Base-by-base conservation (phyloP, 2,113 vertebrate genomes). In the Ciconia boyciana region DNA sequence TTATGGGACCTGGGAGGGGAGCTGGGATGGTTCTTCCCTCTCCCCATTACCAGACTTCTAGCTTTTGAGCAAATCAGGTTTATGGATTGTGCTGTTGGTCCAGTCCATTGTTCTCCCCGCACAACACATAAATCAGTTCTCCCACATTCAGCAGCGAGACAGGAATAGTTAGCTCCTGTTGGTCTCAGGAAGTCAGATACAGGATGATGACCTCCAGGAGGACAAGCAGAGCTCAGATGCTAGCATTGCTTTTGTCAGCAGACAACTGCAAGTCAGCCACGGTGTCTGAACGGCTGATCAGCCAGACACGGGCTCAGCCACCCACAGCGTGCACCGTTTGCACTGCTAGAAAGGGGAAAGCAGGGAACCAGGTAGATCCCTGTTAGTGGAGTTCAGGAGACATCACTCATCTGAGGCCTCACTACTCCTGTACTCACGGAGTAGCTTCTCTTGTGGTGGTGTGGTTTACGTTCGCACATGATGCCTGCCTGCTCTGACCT, bases 221-320 rank as follows among this genome's bases (percentile, higher is more conserved):
- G 65, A 36, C 5, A 48, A 66, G 29, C 36, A 15, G 5, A 90
- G 55, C 19, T 43, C 2, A 0, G 21, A 21, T 43, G 22, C 13
- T 39, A 57, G 18, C 2, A 9, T 7, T 41, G 46, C 24, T 85
- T 70, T 88, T 26, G 36, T 29, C 32, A 66, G 29, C 52, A 78
- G 70, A n/a, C 39, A 75, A 19, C 39, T 58, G 54, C 54, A 70
- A 6, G 34, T n/a, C n/a, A 16, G 55, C 11, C 41, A 28, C 0
- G 0, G 15, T 8, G 11, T 60, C 82, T 0, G 0, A 34, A 4
- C 0, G 9, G 52, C n/a, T 5, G 13, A 36, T 6, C 1, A 1
- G 55, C 5, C 55, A 18, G 51, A 43, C 9, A 4, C 14, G 0
- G 0, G 10, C 17, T 84, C 62, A 51, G 54, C 36, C 4, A 2